Evolutionary conservation across 64 coral and sea anemone genomes (phyloP).

Genomic region (Cladopsammia gracilis): DNA sequence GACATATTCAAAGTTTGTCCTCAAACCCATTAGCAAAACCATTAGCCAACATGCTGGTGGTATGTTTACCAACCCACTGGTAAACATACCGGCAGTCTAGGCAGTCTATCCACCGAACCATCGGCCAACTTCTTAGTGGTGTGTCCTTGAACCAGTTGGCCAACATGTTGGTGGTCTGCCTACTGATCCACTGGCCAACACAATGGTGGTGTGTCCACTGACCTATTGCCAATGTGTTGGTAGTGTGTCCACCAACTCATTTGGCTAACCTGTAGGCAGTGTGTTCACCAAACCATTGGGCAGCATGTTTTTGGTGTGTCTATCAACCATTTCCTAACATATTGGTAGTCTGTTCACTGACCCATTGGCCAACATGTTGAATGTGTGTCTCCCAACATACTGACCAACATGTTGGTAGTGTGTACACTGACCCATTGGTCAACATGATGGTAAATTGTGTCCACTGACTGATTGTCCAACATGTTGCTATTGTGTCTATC

Average conservation of each 20-base stretch:
- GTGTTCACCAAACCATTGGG: neutral
- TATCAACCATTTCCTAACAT: neutral
- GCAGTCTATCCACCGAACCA: neutral
- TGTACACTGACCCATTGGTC: too few relatives aligned
- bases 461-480: too few relatives aligned
- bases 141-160: neutral
- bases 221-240: neutral
- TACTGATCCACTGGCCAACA: neutral
- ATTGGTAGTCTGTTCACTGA: too few relatives aligned
- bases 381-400: too few relatives aligned
- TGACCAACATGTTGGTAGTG: too few relatives aligned
- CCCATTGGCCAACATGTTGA: too few relatives aligned
- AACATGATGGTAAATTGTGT: too few relatives aligned
- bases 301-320: neutral
- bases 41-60: neutral
- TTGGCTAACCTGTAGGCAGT: neutral
- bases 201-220: neutral
- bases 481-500: too few relatives aligned
- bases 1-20: too few relatives aligned
- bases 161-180: neutral
- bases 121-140: neutral
- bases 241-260: too few relatives aligned
- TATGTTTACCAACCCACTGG: neutral
- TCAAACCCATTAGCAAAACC: neutral
- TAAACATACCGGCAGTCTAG: neutral